Evolutionary conservation across 2,888 invertebrate species (phyloP), one percentile per base, ranked within the genome.

Genomic region (Agrochola lota): DNA sequence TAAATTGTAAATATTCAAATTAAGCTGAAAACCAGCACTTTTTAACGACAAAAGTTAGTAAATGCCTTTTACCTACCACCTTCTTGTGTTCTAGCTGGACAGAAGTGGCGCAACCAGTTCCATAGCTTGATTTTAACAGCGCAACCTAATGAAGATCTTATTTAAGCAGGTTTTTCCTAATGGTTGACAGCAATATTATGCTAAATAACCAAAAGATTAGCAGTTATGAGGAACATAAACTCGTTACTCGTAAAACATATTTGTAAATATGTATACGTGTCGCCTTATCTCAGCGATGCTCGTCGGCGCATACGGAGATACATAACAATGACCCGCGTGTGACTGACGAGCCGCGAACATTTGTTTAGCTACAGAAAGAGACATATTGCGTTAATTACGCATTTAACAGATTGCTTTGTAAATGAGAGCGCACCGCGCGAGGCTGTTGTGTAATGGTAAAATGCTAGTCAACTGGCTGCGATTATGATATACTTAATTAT

Each of bases 161-260:
- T 17, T 30, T 26, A 40, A 11, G 57, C 40, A 6, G 23, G 12
- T 30, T 62, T 62, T 30, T 20, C 30, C 2, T 4, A 30, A 20
- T 17, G 1, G 17, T 52, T 62, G 30, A 43, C 92, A 17, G 17
- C 7, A 52, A 9, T 26, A 35, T n/a, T 49, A 35, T 46, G 20
- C 6, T 5, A 52, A 20, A 60, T 60, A 15, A 60, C 20, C 40
- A 49, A 75, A 66, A 75, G 26, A 40, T 52, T n/a, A 73, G 8
- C 49, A 30, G 52, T 43, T 15, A 30, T 43, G 12, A 23, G 6
- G 30, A 40, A 52, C 9, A 30, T 23, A 43, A 52, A 30, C 2
- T 40, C 23, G 35, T 35, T 64, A 71, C 35, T 49, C n/a, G 12
- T 68, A 23, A 23, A 23, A 20, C 1, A 12, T 40, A 59, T 57